Base-by-base conservation (phyloP, 2,113 vertebrate species). In the Rhinopomastus cyanomelas region DNA sequence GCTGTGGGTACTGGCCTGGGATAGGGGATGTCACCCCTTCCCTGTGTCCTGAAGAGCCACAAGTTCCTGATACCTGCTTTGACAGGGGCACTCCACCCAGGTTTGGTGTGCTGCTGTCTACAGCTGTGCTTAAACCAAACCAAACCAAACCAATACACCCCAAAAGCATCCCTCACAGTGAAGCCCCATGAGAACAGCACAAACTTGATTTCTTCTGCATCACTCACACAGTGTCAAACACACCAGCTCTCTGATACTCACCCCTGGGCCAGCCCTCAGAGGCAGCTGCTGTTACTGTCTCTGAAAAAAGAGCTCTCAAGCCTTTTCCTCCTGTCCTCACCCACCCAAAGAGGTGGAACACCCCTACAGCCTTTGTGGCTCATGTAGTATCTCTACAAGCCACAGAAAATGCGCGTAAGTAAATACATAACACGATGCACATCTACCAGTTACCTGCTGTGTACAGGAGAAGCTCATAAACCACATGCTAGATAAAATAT, bases 151-250 rank as follows among this genome's bases (percentile, higher is more conserved):
- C 12, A 5, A 9, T 11, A 8, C 15, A 8, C 48, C 49, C 55
- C 26, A 18, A 49, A 49, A 55, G 7, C 19, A 8, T 55, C 36
- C 3, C 11, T 19, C 4, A 1, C 12, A 7, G 7, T 4, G 25
- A 11, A 30, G 5, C 42, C 22, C 36, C 5, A 16, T 0, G 0
- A 29, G 37, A 46, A 42, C 44, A 26, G 64, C 29, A 1, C 0
- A 0, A 1, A 6, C 4, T 26, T 3, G 29, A 8, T 36, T 29
- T n/a, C 27, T 37, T 36, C 42, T 23, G 42, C 23, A 3, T 26
- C 23, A 1, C 57, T 34, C 6, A 11, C 16, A 6, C 4, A 2
- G 36, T 2, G 16, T 16, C 62, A 20, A 3, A 52, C 9, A 4
- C 25, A 6, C 11, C 23, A 5, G 5, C 3, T 5, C 49, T 12